These are phyloP conservation scores for Eupithecia inturbata DNA, from an alignment of 2,888 invertebrate genomes.

Conservation along the genomic window DNA sequence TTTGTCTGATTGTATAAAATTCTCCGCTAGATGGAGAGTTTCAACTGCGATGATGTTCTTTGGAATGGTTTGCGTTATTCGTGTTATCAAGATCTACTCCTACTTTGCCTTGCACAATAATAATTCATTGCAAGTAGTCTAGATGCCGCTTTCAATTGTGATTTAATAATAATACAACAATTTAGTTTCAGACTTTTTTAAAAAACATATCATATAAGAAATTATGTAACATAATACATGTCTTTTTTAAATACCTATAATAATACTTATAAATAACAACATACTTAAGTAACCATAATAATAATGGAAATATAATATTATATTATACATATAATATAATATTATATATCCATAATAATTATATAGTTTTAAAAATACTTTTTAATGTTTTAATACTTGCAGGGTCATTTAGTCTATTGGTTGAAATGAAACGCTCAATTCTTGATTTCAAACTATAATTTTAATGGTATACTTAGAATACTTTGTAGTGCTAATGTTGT, in stretches of 20 bases:
- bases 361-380: too few relatives aligned
- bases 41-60: background rate
- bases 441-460: conserved; percentile 21
- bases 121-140: background rate
- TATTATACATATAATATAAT: too few relatives aligned
- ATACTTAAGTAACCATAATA: background rate
- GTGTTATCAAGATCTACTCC: background rate
- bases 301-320: too few relatives aligned
- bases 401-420: background rate
- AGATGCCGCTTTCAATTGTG: background rate
- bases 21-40: conserved; percentile 45
- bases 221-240: background rate
- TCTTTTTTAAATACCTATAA: too few relatives aligned
- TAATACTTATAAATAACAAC: background rate
- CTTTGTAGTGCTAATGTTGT: conserved; percentile 7
- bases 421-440: background rate
- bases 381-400: background rate
- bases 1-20: background rate
- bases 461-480: conserved; percentile 11
- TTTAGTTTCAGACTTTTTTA: background rate
- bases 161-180: background rate
- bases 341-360: too few relatives aligned
- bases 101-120: background rate
- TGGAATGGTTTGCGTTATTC: background rate
- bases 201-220: background rate